Evolutionary conservation across 2,888 invertebrate species (phyloP).

Genomic region (Therioaphis trifolii): DNA sequence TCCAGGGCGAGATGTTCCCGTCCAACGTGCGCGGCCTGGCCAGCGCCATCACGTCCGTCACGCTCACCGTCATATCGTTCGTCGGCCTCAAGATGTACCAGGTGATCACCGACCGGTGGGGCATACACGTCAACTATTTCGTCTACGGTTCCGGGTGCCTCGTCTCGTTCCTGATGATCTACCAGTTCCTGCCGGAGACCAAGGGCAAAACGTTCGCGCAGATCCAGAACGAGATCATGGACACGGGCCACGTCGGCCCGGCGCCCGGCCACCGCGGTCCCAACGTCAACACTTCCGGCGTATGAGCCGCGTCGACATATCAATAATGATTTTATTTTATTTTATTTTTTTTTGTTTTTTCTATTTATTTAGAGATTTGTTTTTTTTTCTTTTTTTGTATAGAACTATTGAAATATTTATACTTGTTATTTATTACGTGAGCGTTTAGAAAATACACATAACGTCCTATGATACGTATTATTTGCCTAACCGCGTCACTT

Average conservation of each 20-base stretch:
- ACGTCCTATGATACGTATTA: no score
- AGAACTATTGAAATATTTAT: conserved; percentile 16
- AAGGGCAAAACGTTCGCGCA: conserved; percentile 78
- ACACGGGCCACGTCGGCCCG: not conserved
- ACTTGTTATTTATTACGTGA: no score
- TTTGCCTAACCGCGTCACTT: no score
- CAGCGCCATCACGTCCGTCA: conserved; percentile 73
- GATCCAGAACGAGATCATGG: conserved; percentile 73
- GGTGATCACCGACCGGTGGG: conserved; percentile 72
- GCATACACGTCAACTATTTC: conserved; percentile 76
- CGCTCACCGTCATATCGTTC: conserved; percentile 73
- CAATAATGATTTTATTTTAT: not conserved
- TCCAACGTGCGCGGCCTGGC: conserved; percentile 75
- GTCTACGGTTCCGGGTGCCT: conserved; percentile 74
- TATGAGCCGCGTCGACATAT: not conserved
- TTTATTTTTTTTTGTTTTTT: no score
- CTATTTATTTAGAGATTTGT: not conserved
- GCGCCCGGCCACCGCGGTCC: not conserved
- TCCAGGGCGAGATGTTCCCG: conserved; percentile 76
- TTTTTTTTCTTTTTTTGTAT: conserved; percentile 37
- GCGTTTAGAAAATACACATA: no score
- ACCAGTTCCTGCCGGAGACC: conserved; percentile 74
- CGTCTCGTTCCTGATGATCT: conserved; percentile 71
- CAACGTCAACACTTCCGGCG: not conserved
- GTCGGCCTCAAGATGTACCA: conserved; percentile 74